Base-by-base conservation (phyloP, 2,797 vertebrate genomes). In the Lacerta viridis region DNA sequence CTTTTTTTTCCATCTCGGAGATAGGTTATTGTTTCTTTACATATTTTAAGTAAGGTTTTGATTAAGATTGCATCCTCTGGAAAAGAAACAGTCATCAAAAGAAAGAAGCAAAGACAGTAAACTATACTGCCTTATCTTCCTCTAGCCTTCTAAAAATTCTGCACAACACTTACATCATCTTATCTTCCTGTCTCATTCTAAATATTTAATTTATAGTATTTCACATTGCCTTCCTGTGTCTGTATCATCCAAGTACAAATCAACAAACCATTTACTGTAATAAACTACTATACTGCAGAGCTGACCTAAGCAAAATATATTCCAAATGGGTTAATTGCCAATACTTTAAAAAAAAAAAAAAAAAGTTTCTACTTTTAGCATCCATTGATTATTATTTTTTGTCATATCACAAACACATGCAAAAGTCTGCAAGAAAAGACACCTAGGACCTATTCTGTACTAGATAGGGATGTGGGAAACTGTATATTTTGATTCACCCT, bases 341-440 rank as follows among this genome's bases (percentile, higher is more conserved):
- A 39, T 59, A 88, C 74, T 86, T 4, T 0, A 4, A 11, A 46
- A 39, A 41, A 41, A 41, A 41, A 88, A 90, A 93, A 75, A 33
- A 90, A 91, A 84, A 79, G 72, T 86, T 92, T 29, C 90, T 83
- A 59, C n/a, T 87, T 80, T 93, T 66, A 89, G n/a, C n/a, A 85
- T 87, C 75, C 41, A 84, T 3, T 55, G 43, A 13, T 8, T 80
- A 88, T 80, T 86, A 39, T 74, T 39, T 74, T 33, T 33, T 72
- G 17, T 55, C 50, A 43, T 80, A 89, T 41, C 55, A 71, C 27
- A 85, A 74, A 71, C 80, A 87, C 18, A 93, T 18, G 0, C 17
- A 93, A 90, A 93, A 64, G 41, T 75, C 61, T 74, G 68, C 59
- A 29, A 71, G 59, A 86, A 85, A 84, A 89, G 78, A 64, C 61